Conservation (phyloP, 2,113 vertebrate species). For the Ciconia boyciana region DNA sequence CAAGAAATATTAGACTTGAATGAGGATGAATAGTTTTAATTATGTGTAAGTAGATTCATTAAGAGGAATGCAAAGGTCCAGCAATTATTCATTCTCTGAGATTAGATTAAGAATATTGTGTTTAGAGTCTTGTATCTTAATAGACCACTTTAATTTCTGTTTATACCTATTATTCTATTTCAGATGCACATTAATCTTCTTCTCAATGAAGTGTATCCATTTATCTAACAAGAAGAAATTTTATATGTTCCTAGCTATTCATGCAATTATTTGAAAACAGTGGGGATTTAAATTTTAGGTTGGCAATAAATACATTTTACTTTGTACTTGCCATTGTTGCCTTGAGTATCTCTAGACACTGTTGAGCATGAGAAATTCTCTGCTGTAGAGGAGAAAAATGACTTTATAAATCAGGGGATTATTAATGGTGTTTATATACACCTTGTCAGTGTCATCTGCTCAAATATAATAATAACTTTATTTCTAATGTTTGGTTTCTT, state of each 20-base stretch:
- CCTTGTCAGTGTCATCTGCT: neutral
- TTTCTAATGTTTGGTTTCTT: neutral
- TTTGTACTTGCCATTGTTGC: neutral
- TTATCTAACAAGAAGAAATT: neutral
- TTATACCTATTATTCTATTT: constrained; percentile 36
- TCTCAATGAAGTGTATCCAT: constrained; percentile 21
- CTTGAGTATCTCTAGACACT: neutral
- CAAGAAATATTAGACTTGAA: constrained; percentile 26
- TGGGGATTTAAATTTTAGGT: neutral
- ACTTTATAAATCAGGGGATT: neutral
- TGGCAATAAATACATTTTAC: neutral
- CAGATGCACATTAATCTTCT: constrained; percentile 25
- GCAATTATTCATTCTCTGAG: constrained; percentile 31
- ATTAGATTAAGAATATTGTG: constrained; percentile 50
- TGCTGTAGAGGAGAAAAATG: neutral
- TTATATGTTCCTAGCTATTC: neutral
- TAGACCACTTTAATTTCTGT: constrained; percentile 39
- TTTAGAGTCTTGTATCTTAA: constrained; percentile 35
- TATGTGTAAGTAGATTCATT: constrained; percentile 50
- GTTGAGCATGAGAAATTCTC: neutral
- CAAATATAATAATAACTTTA: neutral
- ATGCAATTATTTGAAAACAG: neutral
- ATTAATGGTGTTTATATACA: neutral
- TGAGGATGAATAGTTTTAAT: constrained; percentile 53
- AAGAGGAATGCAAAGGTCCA: constrained; percentile 39